phyloP scores from a whole-genome alignment of 2,797 vertebrate species.

The Notamacropus eugenii region DNA sequence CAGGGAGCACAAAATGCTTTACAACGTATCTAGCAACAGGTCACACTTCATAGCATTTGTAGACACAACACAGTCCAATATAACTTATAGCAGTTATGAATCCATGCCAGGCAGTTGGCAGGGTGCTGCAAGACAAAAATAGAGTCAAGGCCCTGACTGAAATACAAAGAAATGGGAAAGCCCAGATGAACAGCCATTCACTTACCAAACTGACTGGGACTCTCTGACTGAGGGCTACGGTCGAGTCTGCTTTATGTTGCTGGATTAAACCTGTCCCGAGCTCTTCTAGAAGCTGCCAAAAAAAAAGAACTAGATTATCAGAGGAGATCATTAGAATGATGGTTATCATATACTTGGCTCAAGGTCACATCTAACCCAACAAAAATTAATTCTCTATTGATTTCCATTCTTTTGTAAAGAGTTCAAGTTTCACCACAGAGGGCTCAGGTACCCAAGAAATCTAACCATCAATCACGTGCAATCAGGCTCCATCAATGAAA shows the following conservation, averaged over 20 bases:
- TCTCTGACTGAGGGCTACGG: constrained; percentile 80
- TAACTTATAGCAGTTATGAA: not conserved
- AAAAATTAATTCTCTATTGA: constrained; percentile 39
- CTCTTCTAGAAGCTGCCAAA: constrained; percentile 93
- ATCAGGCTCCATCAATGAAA: not conserved
- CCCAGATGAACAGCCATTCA: not conserved
- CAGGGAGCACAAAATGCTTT: not conserved
- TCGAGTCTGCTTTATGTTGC: constrained; percentile 91
- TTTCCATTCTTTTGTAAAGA: constrained; percentile 50
- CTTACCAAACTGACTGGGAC: constrained; percentile 90
- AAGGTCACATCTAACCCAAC: not conserved
- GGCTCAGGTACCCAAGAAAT: not conserved
- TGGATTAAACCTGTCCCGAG: constrained; percentile 94
- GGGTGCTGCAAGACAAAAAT: not conserved
- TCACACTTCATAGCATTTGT: not conserved
- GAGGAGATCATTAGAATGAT: not conserved
- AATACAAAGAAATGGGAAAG: not conserved
- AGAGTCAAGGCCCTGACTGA: not conserved
- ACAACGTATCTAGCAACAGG: constrained; percentile 7
- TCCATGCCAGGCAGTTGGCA: not conserved
- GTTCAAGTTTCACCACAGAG: not conserved
- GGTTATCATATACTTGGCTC: not conserved
- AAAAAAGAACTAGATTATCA: constrained; percentile 36
- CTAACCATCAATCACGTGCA: not conserved
- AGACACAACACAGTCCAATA: not conserved